These are phyloP conservation scores for Stramonita haemastoma DNA, from an alignment of 2,888 invertebrate species.

Conservation along the genomic window DNA sequence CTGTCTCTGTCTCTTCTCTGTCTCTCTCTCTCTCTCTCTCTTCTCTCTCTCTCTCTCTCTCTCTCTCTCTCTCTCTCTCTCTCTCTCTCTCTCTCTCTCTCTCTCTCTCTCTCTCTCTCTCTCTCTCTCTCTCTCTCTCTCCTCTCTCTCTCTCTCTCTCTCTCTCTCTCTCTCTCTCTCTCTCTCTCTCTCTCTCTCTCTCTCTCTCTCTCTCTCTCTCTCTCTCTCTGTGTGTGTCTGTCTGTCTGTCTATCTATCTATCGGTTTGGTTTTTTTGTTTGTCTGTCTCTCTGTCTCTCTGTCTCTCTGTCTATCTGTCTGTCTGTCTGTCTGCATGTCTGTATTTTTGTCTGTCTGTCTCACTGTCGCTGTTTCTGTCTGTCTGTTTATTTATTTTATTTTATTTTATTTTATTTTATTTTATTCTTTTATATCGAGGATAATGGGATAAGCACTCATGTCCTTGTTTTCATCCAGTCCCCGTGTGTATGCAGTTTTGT, in stretches of 20 bases:
- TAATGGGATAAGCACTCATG: too few species aligned
- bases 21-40: too few species aligned
- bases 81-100: not conserved
- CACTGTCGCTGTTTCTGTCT: not conserved
- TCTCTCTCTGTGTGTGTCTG: not conserved
- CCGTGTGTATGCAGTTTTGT: too few species aligned
- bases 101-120: not conserved
- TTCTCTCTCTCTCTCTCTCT: too few species aligned
- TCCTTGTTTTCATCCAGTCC: too few species aligned
- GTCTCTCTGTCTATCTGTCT: not conserved
- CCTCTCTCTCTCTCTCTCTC: not conserved
- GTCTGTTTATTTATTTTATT: too few species aligned
- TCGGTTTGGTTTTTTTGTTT: not conserved
- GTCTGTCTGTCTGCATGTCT: not conserved
- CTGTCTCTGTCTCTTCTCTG: too few species aligned
- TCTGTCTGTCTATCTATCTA: not conserved
- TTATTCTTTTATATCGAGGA: too few species aligned
- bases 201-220: not conserved
- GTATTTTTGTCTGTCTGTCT: not conserved
- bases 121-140: not conserved
- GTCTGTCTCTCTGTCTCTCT: not conserved
- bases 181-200: not conserved
- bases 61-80: too few species aligned
- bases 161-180: not conserved
- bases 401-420: too few species aligned